phyloP scores from a whole-genome alignment of 2,888 invertebrate species.

The Ptychoptera contaminata region DNA sequence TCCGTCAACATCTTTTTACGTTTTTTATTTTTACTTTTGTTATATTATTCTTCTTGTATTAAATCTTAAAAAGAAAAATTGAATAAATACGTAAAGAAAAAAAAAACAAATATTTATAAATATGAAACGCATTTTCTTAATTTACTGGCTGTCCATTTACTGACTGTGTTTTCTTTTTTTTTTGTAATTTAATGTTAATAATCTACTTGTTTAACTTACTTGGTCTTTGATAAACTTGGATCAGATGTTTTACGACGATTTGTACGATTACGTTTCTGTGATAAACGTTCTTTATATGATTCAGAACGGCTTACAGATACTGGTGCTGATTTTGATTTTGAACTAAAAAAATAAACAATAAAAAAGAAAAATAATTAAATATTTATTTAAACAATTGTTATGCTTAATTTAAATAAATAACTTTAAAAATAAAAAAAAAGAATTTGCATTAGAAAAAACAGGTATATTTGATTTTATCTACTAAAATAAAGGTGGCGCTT shows the following conservation, averaged over 20 bases:
- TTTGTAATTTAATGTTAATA: too few relatives aligned
- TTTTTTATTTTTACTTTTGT: too few relatives aligned
- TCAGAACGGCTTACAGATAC: slow-evolving; percentile 47
- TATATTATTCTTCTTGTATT: too few relatives aligned
- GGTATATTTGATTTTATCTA: neutral
- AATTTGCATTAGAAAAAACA: neutral
- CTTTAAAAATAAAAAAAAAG: neutral
- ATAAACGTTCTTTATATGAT: slow-evolving; percentile 53
- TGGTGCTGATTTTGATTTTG: slow-evolving; percentile 26
- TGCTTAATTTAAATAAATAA: neutral
- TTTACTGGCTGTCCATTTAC: too few relatives aligned
- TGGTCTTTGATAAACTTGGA: slow-evolving; percentile 51
- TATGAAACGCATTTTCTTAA: too few relatives aligned
- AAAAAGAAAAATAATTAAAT: slow-evolving; percentile 1
- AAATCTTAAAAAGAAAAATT: too few relatives aligned
- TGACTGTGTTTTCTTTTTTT: too few relatives aligned
- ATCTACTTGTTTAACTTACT: slow-evolving; percentile 31
- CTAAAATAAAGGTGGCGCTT: too few relatives aligned
- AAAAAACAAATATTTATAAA: too few relatives aligned
- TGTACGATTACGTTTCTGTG: slow-evolving; percentile 45
- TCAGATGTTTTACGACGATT: slow-evolving; percentile 66
- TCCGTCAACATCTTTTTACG: too few relatives aligned
- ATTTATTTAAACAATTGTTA: neutral
- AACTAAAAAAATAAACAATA: slow-evolving; percentile 8
- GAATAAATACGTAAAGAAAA: too few relatives aligned